Percentiles rank a stretch among this genome's conserved stretches.
These are phyloP conservation scores for Andrena trimmerana DNA, from an alignment of 2,888 invertebrate genomes.

Conservation along the genomic window DNA sequence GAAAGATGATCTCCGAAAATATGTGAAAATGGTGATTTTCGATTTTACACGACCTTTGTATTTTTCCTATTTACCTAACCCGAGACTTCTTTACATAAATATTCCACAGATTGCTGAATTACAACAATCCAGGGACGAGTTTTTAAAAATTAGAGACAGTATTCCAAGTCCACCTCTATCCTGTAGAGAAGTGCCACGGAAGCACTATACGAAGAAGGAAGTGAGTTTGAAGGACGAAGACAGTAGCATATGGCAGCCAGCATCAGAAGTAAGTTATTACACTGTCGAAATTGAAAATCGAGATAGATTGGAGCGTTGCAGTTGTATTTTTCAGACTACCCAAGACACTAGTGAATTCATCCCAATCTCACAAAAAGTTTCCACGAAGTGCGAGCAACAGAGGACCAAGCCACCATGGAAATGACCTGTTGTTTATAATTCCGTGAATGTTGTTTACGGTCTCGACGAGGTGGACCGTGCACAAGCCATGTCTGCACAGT, in stretches of 20 bases:
- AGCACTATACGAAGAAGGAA: conserved; percentile 80
- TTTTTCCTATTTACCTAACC: neutral
- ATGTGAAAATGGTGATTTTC: conserved; percentile 85
- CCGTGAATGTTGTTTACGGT: conserved; percentile 63
- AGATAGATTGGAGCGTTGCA: neutral
- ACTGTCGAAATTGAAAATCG: neutral
- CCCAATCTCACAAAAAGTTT: conserved; percentile 76
- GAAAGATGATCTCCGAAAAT: conserved; percentile 85
- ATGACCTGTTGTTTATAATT: conserved; percentile 70
- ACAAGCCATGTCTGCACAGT: conserved; percentile 41
- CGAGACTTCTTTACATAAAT: conserved; percentile 11
- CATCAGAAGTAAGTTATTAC: conserved; percentile 72
- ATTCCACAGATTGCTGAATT: conserved; percentile 80
- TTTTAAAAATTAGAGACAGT: conserved; percentile 65
- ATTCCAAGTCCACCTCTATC: conserved; percentile 74
- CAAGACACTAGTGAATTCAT: conserved; percentile 79
- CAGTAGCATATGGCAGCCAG: conserved; percentile 78
- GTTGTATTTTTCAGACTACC: conserved; percentile 65
- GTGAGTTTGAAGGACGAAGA: conserved; percentile 78
- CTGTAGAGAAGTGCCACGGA: conserved; percentile 80
- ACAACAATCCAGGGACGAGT: conserved; percentile 78
- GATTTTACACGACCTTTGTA: neutral
- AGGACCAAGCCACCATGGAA: conserved; percentile 84
- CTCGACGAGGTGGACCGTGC: conserved; percentile 75
- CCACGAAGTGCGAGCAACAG: conserved; percentile 73